These are phyloP conservation scores for Microcebus ravelobensis DNA, from an alignment of 2,113 vertebrate species.

Conservation along the genomic window DNA sequence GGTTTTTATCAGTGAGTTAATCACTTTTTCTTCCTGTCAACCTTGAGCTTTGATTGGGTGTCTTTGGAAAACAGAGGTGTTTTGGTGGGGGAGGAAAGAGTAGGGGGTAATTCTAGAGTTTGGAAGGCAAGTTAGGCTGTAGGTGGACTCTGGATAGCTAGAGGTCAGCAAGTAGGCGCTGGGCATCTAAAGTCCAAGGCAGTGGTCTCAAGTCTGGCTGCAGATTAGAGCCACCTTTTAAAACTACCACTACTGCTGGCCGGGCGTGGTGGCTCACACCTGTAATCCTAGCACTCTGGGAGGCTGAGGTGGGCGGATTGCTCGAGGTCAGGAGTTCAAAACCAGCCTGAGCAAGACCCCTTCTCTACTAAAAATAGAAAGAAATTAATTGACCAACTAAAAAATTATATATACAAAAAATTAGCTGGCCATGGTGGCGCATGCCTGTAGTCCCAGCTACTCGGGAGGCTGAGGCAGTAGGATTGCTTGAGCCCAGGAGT, in stretches of 20 bases:
- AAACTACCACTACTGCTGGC: neutral
- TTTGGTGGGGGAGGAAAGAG: neutral
- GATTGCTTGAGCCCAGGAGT: too few species aligned
- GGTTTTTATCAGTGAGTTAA: neutral
- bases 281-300: too few species aligned
- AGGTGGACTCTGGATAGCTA: neutral
- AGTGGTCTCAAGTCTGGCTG: neutral
- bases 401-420: too few species aligned
- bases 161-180: neutral
- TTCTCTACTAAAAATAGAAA: too few species aligned
- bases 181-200: neutral
- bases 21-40: neutral
- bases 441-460: too few species aligned
- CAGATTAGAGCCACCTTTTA: neutral
- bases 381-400: too few species aligned
- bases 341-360: too few species aligned
- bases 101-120: neutral
- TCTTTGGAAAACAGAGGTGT: neutral
- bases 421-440: too few species aligned
- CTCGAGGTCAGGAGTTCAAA: too few species aligned
- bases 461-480: too few species aligned
- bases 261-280: too few species aligned
- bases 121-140: constrained; percentile 5
- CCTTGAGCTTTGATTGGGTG: neutral
- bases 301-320: too few species aligned